A percentile compares a stretch with the other conserved stretches of the same genome.
Conservation (phyloP, 2,797 vertebrate genomes). For the Dendrocincla tyrannina region DNA sequence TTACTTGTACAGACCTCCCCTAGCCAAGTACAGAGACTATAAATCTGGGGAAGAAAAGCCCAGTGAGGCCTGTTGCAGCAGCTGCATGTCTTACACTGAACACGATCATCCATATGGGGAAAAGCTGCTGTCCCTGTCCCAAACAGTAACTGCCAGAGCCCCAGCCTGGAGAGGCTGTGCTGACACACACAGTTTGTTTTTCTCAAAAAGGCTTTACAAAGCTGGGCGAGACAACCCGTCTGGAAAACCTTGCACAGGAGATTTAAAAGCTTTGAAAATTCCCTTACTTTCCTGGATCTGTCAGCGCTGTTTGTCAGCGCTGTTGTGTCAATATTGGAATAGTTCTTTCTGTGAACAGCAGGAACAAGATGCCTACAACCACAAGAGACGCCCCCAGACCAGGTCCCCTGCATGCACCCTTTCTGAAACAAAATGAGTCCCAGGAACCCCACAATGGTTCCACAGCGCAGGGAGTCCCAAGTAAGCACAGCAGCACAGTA, state of each 20-base stretch:
- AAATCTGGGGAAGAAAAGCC: background rate
- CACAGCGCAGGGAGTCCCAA: background rate
- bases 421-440: background rate
- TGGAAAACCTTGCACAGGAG: background rate
- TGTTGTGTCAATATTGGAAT: background rate
- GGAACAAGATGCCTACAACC: background rate
- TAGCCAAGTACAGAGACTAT: background rate
- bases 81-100: background rate
- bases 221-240: accelerated
- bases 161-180: no score
- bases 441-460: background rate
- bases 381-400: background rate
- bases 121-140: background rate
- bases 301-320: background rate
- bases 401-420: background rate
- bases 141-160: background rate
- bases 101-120: accelerated
- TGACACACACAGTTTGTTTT: accelerated
- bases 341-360: background rate
- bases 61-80: background rate
- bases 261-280: background rate
- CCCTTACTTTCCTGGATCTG: background rate
- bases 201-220: background rate
- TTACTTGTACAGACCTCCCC: background rate
- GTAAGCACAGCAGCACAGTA: background rate